Percentiles rank a stretch among this genome's conserved stretches.
Conservation (phyloP, 2,797 vertebrate species). For the Melanitta fusca region DNA sequence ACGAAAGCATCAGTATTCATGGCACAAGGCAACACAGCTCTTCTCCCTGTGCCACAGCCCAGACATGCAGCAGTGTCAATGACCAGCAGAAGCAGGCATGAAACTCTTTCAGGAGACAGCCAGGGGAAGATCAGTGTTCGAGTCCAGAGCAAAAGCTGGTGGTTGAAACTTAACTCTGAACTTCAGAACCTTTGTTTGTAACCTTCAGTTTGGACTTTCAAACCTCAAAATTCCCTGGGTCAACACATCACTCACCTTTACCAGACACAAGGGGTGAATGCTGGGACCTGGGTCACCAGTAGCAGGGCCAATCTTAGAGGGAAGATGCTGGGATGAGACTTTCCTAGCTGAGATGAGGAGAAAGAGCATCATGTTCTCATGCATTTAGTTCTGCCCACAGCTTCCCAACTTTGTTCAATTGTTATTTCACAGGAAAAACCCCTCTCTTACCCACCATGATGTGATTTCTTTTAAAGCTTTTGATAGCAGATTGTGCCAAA, state of each 20-base stretch:
- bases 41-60: neutral
- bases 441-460: neutral
- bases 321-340: neutral
- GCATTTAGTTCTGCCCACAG: neutral
- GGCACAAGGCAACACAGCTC: neutral
- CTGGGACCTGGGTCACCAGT: constrained; percentile 7
- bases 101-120: neutral
- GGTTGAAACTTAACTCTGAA: neutral
- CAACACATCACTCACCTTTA: constrained; percentile 56
- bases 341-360: constrained; percentile 51
- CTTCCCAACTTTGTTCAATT: neutral
- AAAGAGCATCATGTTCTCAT: neutral
- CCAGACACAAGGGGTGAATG: constrained; percentile 41
- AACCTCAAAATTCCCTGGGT: neutral
- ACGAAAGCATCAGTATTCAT: neutral
- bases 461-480: neutral
- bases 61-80: fast-evolving
- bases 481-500: neutral
- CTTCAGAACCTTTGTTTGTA: neutral
- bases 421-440: neutral
- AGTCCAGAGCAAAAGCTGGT: neutral
- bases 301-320: neutral
- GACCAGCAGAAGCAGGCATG: neutral
- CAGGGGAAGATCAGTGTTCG: neutral
- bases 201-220: neutral